Evolutionary conservation across 2,113 vertebrate genomes (phyloP).

Genomic region (Etheostoma spectabile): DNA sequence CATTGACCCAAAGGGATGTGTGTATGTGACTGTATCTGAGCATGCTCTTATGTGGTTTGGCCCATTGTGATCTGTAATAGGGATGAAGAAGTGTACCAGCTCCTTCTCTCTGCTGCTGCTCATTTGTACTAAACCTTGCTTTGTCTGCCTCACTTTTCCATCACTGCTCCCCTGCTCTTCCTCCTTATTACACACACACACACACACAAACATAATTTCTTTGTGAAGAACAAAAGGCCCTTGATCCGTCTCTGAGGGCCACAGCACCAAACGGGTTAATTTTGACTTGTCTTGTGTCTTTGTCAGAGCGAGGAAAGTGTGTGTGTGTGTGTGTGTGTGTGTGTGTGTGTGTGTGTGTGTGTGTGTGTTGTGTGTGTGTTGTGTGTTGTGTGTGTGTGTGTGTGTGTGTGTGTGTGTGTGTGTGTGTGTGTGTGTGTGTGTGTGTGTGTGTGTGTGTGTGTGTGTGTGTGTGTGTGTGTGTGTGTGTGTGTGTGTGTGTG

Average conservation of each 20-base stretch:
- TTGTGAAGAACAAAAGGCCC: conserved; percentile 80
- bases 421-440: conserved; percentile 31
- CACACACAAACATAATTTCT: conserved; percentile 38
- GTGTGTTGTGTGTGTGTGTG: conserved; percentile 39
- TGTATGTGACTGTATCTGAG: background rate
- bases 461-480: conserved; percentile 30
- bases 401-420: conserved; percentile 35
- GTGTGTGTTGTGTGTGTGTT: conserved; percentile 24
- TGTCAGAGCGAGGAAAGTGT: conserved; percentile 56
- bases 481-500: conserved; percentile 27
- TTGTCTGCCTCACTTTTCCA: conserved; percentile 35
- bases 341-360: conserved; percentile 29
- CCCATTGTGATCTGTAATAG: background rate
- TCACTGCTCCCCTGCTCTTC: conserved; percentile 35
- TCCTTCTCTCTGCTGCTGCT: conserved; percentile 7
- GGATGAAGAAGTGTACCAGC: conserved; percentile 13
- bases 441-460: conserved; percentile 27
- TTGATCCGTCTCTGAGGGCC: conserved; percentile 73
- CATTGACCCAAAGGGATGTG: background rate
- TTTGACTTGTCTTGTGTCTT: conserved; percentile 70
- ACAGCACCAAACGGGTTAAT: conserved; percentile 71
- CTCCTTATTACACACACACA: conserved; percentile 12
- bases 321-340: conserved; percentile 41
- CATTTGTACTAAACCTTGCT: conserved; percentile 23
- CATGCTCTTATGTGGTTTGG: background rate